Percentiles rank a stretch among this genome's conserved stretches.
Conservation (phyloP, 2,113 vertebrate species). For the Podarcis cretensis region DNA sequence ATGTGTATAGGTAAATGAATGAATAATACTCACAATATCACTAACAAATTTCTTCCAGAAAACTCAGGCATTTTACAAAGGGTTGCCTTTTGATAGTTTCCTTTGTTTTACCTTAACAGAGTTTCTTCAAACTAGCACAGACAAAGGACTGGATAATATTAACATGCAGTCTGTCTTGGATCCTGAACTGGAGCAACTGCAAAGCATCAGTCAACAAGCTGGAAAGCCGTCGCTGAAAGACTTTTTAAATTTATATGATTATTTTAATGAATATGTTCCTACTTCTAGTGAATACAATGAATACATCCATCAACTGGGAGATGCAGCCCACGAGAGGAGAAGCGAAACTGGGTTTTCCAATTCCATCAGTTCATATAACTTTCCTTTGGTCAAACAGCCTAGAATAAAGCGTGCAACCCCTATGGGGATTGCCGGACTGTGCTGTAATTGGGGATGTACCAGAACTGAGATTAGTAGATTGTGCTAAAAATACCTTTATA, state of each 20-base stretch:
- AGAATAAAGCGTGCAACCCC: conserved; percentile 83
- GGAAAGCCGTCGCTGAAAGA: conserved; percentile 66
- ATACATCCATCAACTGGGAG: conserved; percentile 49
- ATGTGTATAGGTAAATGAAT: too few relatives aligned
- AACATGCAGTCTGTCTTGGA: conserved; percentile 46
- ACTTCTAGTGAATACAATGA: conserved; percentile 41
- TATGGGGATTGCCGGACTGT: conserved; percentile 84
- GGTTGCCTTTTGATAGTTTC: background rate
- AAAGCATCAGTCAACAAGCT: conserved; percentile 40
- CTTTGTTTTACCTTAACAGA: conserved; percentile 70
- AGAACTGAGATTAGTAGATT: conserved; percentile 88
- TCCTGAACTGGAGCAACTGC: conserved; percentile 50
- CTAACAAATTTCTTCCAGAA: background rate
- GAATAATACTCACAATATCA: too few relatives aligned
- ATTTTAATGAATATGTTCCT: conserved; percentile 55
- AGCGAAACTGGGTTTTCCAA: conserved; percentile 36
- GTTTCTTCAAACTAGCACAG: conserved; percentile 52
- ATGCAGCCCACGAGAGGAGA: conserved; percentile 36
- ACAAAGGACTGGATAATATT: conserved; percentile 55
- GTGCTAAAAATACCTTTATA: conserved; percentile 77
- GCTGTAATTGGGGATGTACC: conserved; percentile 89
- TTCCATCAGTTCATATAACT: conserved; percentile 15
- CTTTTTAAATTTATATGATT: conserved; percentile 65
- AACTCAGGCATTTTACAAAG: background rate
- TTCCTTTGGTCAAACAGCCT: conserved; percentile 62